These are phyloP conservation scores for Apantesis nais DNA, from an alignment of 2,888 invertebrate species.

Conservation along the genomic window DNA sequence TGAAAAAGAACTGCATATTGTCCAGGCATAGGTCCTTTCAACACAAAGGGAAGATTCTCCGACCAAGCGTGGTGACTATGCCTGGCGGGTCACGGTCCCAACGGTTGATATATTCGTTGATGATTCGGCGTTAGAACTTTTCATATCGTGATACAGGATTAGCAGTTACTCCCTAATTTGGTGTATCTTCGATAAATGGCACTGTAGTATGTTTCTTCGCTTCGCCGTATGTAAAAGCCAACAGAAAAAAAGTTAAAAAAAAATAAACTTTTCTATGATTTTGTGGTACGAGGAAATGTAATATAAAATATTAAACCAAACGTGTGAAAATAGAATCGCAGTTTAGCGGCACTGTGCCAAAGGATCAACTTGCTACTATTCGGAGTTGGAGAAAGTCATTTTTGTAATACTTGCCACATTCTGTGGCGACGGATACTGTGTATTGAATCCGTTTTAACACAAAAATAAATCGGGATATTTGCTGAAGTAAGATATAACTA, in stretches of 20 bases:
- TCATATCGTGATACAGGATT: too few relatives aligned
- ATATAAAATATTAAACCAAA: slow-evolving; percentile 24
- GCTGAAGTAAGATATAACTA: neutral
- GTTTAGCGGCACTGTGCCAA: slow-evolving; percentile 48
- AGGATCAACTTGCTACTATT: slow-evolving; percentile 43
- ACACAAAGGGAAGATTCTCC: too few relatives aligned
- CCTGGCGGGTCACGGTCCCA: too few relatives aligned
- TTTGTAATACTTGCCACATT: neutral
- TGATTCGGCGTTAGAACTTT: too few relatives aligned
- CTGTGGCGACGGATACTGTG: neutral
- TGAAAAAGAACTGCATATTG: neutral
- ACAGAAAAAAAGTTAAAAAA: too few relatives aligned
- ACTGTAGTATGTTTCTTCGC: too few relatives aligned
- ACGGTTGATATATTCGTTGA: too few relatives aligned
- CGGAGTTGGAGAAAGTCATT: slow-evolving; percentile 14
- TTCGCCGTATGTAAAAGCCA: too few relatives aligned
- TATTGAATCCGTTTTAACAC: neutral
- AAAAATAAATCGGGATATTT: neutral
- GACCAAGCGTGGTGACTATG: too few relatives aligned
- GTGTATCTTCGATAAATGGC: too few relatives aligned
- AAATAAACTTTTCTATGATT: neutral
- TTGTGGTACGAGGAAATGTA: neutral
- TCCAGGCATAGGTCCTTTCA: too few relatives aligned
- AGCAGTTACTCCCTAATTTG: too few relatives aligned
- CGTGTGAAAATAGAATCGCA: slow-evolving; percentile 35